Evolutionary conservation across 2,888 invertebrate genomes (phyloP), one percentile per base, ranked within the genome.

Genomic region (Phorcus lineatus): DNA sequence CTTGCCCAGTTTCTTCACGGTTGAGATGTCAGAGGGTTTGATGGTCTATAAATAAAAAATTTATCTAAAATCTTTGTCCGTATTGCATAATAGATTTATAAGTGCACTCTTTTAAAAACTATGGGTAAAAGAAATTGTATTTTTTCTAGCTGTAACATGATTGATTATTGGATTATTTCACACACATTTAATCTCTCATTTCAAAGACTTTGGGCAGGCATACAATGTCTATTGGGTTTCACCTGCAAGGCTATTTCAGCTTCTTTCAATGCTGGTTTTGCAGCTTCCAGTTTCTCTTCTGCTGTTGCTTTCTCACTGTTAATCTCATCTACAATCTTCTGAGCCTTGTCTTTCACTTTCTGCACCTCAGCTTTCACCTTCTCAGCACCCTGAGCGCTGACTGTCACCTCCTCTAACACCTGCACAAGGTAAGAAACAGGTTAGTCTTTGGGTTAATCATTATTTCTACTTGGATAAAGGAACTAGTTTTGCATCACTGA

Each of bases 1-100:
- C 81, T 93, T 93, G 24, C 91, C 92, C 75, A 93, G 87, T 83
- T 93, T 93, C 81, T 91, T 91, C 79, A 92, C 93, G 4, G 92
- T 92, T 17, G 92, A 79, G 79, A 93, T 92, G 82, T 93, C 91
- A 19, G 91, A 84, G 24, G 92, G 88, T 89, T 93, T 93, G 80
- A 93, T 91, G 4, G 93, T 93, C 91, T 97, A 83, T 0, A 85
- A 85, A 66, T 66, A 77, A 52, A 24, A 80, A 16, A 36, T 24
- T n/a, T 52, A 4, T 36, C 4, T 36, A 36, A 36, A 36, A 36
- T 36, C 7, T 36, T n/a, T n/a, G n/a, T n/a, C n/a, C n/a, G n/a
- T n/a, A n/a, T n/a, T n/a, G n/a, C n/a, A n/a, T n/a, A n/a, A n/a
- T n/a, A n/a, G n/a, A n/a, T n/a, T n/a, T n/a, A n/a, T n/a, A n/a